phyloP scores from a whole-genome alignment of 2,113 vertebrate genomes.

The Osmerus eperlanus region DNA sequence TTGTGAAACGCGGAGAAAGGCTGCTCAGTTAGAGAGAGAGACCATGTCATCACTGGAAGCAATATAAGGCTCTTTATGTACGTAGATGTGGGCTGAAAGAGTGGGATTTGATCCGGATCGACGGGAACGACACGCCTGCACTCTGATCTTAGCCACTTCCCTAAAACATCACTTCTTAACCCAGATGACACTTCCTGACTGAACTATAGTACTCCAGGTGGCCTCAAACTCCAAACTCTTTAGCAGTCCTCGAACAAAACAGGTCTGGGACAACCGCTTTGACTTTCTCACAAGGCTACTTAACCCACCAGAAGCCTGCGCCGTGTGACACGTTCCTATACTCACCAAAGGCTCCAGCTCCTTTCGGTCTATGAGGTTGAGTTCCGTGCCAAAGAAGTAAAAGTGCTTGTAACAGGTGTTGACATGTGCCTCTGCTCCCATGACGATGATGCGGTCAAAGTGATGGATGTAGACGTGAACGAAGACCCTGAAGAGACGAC shows the following conservation, averaged over 20 bases:
- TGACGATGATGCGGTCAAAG: slow-evolving; percentile 81
- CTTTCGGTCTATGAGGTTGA: slow-evolving; percentile 84
- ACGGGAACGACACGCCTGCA: no score
- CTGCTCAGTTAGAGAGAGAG: neutral
- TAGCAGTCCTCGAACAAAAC: no score
- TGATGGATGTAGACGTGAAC: slow-evolving; percentile 88
- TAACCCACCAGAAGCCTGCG: no score
- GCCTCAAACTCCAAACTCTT: no score
- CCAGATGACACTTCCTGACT: no score
- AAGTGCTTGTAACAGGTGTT: slow-evolving; percentile 91
- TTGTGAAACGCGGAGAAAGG: neutral
- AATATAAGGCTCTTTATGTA: neutral
- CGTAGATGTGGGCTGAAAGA: neutral
- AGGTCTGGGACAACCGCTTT: no score
- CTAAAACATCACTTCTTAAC: no score
- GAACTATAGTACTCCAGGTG: no score
- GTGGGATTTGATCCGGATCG: no score
- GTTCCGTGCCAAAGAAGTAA: slow-evolving; percentile 85
- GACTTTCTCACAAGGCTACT: no score
- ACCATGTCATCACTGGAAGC: neutral
- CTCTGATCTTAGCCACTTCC: no score
- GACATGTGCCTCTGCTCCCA: slow-evolving; percentile 83
- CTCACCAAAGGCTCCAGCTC: slow-evolving; percentile 87
- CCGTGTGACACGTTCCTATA: no score
- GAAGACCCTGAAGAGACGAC: slow-evolving; percentile 83